Evolutionary conservation across 2,797 vertebrate genomes (phyloP), one percentile per base, ranked within the genome.

Genomic region (Channa striata): DNA sequence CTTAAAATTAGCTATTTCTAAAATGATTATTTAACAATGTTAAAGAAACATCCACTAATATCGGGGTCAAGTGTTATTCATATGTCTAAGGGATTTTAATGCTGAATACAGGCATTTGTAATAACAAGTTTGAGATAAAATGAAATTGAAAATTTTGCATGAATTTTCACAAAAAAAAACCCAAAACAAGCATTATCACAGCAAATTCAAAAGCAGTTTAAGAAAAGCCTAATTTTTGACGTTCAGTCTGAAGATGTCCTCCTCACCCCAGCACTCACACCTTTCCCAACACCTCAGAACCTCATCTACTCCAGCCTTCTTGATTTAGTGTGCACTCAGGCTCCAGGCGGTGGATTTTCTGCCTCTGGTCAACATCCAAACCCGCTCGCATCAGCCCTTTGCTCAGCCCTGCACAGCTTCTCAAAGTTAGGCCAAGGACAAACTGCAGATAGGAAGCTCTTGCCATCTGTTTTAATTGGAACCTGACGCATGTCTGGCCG

Each of bases 381-480:
- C 77, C 61, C 25, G n/a, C 62, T 80, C 70, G 66, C 68, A 78
- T 90, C 77, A 74, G 81, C 11, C 73, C 70, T 71, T 57, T 44
- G 79, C 71, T 86, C 72, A 63, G 73, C 83, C 67, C 87, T 51
- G 80, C 86, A 85, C 87, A 86, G 82, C 87, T 85, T 87, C 86
- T 85, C 86, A 91, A 92, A 91, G 91, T 91, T 74, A 76, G 82
- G 72, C 80, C 83, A 91, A 90, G 86, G 87, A 88, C 74, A 91
- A 88, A 59, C 58, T 77, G 82, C 75, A 74, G 67, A 81, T 76
- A 77, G 60, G 71, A 74, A 72, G 37, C 80, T 80, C 76, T 39
- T 52, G 74, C 83, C 87, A 90, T 89, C 88, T 91, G 85, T 62
- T 87, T 70, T 8, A 60, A 59, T 80, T 91, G 77, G 82, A 89